Evolutionary conservation across 2,113 vertebrate species (phyloP).

Genomic region (Tragelaphus imberbis): DNA sequence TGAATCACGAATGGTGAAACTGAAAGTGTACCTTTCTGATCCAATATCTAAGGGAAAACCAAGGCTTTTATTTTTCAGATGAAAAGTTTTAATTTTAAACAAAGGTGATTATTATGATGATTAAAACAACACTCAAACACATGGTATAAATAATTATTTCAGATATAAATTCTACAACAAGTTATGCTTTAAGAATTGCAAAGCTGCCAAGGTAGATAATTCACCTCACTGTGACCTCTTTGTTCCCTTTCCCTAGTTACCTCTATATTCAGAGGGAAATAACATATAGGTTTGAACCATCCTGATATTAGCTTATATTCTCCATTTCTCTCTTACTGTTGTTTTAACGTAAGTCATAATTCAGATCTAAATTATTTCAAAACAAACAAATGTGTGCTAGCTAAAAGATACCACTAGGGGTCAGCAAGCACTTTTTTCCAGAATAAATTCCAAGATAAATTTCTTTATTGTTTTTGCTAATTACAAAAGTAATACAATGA

Average conservation of each 20-base stretch:
- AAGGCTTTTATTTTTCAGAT: constrained; percentile 48
- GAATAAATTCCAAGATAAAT: not conserved
- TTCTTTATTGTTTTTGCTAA: not conserved
- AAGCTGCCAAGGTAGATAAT: not conserved
- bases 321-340: not conserved
- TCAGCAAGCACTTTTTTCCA: constrained; percentile 55
- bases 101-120: not conserved
- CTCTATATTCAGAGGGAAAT: not conserved
- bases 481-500: not conserved
- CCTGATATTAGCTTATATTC: not conserved
- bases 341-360: not conserved
- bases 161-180: not conserved
- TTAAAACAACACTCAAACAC: not conserved
- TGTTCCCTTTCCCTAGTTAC: not conserved
- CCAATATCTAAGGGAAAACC: constrained; percentile 86
- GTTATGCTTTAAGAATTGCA: not conserved
- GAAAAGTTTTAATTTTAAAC: constrained; percentile 9
- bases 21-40: constrained; percentile 89
- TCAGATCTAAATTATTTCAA: constrained; percentile 10
- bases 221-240: not conserved
- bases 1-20: constrained; percentile 93
- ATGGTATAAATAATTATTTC: not conserved
- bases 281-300: not conserved
- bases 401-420: constrained; percentile 58
- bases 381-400: constrained; percentile 1